Base-by-base conservation (phyloP, 2,888 invertebrate species). In the Matsumyia berberina region DNA sequence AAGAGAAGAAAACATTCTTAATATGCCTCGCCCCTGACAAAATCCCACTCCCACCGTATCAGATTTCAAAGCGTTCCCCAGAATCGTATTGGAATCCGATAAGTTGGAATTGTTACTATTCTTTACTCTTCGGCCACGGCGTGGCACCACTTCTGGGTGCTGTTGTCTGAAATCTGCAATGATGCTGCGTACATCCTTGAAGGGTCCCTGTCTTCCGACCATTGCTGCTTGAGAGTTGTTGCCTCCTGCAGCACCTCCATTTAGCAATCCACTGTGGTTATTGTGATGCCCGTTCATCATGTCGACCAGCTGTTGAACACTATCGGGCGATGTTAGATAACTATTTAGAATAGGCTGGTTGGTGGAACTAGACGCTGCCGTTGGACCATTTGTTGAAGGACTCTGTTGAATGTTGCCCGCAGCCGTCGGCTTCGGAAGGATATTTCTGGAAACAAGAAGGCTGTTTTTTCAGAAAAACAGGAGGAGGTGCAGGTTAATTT, bases 131-230 rank as follows among this genome's bases (percentile, higher is more conserved):
- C 94, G 92, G 4, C 95, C 94, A 87, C 95, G 93, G 87, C 95
- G 91, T 0, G 96, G 96, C 0, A 95, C 94, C 4, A 94, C 92
- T 87, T 96, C 96, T 0, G 96, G 95, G 91, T 96, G 95, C 86
- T 95, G 93, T 86, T 95, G 95, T 86, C 96, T 93, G 89, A 96
- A 96, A 89, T 96, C 96, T 0, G 96, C 96, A 88, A 96, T 96
- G 72, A 96, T 95, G 4, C 96, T 95, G 89, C 96, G 95, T 0
- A 96, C 96, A 90, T 97, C 96, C 78, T 96, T 94, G n/a, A 95
- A 95, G 0, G 95, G 94, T 0, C 96, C 95, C 89, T 96, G 96
- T 0, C 95, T 93, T 0, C 95, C 95, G 92, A 93, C 79, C 86
- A 87, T 87, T 11, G 87, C 72, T 24, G 86, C 72, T 44, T 86